These are phyloP conservation scores for Xiphophorus birchmanni DNA, from an alignment of 2,797 vertebrate genomes.

Conservation along the genomic window DNA sequence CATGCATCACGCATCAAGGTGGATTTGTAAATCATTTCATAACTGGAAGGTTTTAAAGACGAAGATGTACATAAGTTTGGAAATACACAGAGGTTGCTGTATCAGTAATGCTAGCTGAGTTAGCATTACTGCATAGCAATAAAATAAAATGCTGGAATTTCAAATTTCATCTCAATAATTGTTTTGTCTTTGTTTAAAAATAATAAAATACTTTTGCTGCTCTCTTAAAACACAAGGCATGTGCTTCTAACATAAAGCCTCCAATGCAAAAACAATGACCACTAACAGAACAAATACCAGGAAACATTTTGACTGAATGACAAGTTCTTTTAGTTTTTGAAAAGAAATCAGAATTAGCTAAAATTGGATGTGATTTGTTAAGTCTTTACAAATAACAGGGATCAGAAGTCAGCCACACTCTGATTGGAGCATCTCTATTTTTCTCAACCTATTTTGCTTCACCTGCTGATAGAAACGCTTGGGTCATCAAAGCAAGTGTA, in stretches of 20 bases:
- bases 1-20: background rate
- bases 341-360: background rate
- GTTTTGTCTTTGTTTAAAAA: background rate
- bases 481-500: constrained; percentile 13
- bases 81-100: background rate
- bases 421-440: background rate
- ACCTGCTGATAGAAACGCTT: background rate
- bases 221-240: background rate
- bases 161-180: background rate
- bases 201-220: background rate
- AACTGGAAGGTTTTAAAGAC: background rate
- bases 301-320: background rate
- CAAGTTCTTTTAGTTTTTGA: background rate
- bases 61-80: background rate
- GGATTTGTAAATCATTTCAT: background rate
- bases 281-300: background rate
- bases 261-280: background rate
- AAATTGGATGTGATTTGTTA: background rate
- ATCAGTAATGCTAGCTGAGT: background rate
- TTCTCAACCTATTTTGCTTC: constrained; percentile 9
- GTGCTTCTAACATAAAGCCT: background rate
- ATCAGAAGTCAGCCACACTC: background rate
- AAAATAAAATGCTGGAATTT: background rate
- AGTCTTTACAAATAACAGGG: background rate
- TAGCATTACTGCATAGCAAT: background rate